Conservation (phyloP, 2,797 vertebrate genomes). For the Selene dorsalis region DNA sequence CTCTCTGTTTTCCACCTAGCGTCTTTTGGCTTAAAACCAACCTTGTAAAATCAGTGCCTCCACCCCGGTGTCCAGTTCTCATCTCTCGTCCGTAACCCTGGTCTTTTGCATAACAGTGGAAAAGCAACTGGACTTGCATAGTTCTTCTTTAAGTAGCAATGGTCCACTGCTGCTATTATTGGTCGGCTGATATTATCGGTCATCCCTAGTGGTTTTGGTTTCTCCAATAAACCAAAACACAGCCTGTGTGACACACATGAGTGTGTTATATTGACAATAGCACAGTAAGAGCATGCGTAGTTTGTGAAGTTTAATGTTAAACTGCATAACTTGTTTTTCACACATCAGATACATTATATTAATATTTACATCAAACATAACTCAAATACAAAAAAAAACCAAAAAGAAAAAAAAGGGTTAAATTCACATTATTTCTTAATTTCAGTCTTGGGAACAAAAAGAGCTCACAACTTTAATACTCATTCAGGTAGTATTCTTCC, state of each 20-base stretch:
- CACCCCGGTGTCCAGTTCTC: too few relatives aligned
- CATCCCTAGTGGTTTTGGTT: too few relatives aligned
- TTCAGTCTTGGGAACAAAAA: conserved; percentile 61
- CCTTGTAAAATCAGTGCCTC: too few relatives aligned
- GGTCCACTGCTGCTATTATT: too few relatives aligned
- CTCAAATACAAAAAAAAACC: conserved; percentile 64
- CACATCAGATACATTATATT: conserved; percentile 80
- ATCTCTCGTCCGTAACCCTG: too few relatives aligned
- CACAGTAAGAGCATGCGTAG: conserved; percentile 44
- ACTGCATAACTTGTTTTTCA: conserved; percentile 78
- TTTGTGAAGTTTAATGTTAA: conserved; percentile 87
- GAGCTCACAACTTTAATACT: conserved; percentile 53
- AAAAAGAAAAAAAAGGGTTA: conserved; percentile 66
- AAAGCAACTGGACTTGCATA: too few relatives aligned
- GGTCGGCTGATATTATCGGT: too few relatives aligned
- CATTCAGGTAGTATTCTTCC: conserved; percentile 69
- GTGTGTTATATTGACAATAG: background rate
- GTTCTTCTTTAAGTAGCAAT: too few relatives aligned
- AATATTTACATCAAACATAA: conserved; percentile 83
- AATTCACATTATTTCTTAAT: conserved; percentile 68
- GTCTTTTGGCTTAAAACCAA: too few relatives aligned
- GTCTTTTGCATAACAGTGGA: too few relatives aligned
- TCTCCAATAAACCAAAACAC: too few relatives aligned
- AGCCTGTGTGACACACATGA: background rate
- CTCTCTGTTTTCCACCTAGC: too few relatives aligned